These are phyloP conservation scores for Chrysodeixis includens DNA, from an alignment of 2,888 invertebrate species.

Conservation along the genomic window DNA sequence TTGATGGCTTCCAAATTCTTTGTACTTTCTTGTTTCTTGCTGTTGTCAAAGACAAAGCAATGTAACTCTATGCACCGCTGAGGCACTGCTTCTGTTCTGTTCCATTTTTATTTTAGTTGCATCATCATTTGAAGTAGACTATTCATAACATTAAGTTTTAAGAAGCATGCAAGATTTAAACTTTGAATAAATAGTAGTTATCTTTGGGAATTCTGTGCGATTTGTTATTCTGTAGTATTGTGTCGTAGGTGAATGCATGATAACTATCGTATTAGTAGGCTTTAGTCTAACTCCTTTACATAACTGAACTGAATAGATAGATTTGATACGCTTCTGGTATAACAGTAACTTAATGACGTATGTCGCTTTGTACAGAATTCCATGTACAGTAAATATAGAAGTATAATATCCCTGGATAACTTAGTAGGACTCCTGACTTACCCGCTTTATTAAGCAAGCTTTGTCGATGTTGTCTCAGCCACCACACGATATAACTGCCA, in stretches of 20 bases:
- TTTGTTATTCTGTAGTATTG: slow-evolving; percentile 6
- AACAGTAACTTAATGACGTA: slow-evolving; percentile 20
- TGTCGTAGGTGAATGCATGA: slow-evolving; percentile 39
- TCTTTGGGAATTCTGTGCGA: slow-evolving; percentile 43
- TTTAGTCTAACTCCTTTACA: slow-evolving; percentile 12
- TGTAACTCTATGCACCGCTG: slow-evolving; percentile 78
- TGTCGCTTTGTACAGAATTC: slow-evolving; percentile 50
- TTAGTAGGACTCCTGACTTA: slow-evolving; percentile 60
- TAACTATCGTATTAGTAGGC: slow-evolving; percentile 28
- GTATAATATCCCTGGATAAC: slow-evolving; percentile 35
- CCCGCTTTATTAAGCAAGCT: slow-evolving; percentile 82
- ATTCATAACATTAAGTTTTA: slow-evolving; percentile 49
- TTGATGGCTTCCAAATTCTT: slow-evolving; percentile 12
- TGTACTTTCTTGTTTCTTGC: slow-evolving; percentile 10
- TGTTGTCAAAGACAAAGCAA: slow-evolving; percentile 72
- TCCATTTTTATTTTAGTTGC: slow-evolving; percentile 78
- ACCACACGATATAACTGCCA: slow-evolving; percentile 8
- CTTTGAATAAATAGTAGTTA: slow-evolving; percentile 32
- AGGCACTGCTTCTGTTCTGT: slow-evolving; percentile 79
- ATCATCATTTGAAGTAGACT: slow-evolving; percentile 73
- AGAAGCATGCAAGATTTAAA: slow-evolving; percentile 53
- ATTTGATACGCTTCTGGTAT: slow-evolving; percentile 22
- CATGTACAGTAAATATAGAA: slow-evolving; percentile 42
- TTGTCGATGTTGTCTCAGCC: slow-evolving; percentile 76
- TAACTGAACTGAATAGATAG: slow-evolving; percentile 19